A percentile compares a stretch with the other conserved stretches of the same genome.
These are phyloP conservation scores for Nomada goodeniana DNA, from an alignment of 2,888 invertebrate species.

Conservation along the genomic window DNA sequence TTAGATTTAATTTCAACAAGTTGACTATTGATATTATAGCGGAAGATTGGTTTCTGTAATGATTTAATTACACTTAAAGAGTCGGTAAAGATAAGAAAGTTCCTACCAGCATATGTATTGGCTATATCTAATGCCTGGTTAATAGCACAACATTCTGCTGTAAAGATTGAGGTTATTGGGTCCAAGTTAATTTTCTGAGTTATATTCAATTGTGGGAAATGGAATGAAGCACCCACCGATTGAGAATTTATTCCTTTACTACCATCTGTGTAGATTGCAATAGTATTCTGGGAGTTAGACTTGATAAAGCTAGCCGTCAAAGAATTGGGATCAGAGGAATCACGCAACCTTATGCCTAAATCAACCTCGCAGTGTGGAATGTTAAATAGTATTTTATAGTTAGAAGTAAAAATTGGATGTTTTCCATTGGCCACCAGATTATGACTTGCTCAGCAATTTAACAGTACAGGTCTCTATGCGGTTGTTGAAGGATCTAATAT, in stretches of 20 bases:
- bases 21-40: neutral
- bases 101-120: neutral
- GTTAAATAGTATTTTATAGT: neutral
- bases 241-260: neutral
- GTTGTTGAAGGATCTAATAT: too few relatives aligned
- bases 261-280: slow-evolving; percentile 1
- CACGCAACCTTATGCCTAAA: neutral
- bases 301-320: neutral
- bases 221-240: neutral
- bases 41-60: neutral
- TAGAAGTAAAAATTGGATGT: too few relatives aligned
- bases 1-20: slow-evolving; percentile 4
- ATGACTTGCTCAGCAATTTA: too few relatives aligned
- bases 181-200: neutral
- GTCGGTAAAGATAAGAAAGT: slow-evolving; percentile 4
- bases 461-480: too few relatives aligned
- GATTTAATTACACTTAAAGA: neutral
- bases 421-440: neutral
- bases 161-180: neutral
- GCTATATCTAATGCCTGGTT: neutral
- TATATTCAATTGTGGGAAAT: neutral
- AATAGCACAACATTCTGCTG: slow-evolving; percentile 10
- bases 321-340: neutral
- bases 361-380: neutral
- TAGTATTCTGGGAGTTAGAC: neutral